These are phyloP conservation scores for Timandra comae DNA, from an alignment of 2,888 invertebrate genomes.

Conservation along the genomic window DNA sequence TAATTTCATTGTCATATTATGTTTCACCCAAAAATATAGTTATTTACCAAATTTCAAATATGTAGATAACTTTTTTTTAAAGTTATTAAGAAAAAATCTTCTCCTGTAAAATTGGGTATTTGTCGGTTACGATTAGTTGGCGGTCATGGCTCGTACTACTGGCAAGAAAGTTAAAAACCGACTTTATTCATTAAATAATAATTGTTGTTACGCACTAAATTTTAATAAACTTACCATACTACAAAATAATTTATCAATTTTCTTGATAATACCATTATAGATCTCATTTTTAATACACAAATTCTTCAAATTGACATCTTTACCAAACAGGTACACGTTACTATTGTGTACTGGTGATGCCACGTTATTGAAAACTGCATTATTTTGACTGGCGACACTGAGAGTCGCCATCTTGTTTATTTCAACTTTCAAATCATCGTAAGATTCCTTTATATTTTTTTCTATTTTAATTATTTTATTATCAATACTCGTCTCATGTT, in stretches of 20 bases:
- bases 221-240: conserved; percentile 72
- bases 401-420: conserved; percentile 40
- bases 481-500: conserved; percentile 54
- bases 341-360: conserved; percentile 51
- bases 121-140: too few species aligned
- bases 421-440: conserved; percentile 50
- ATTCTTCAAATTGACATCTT: conserved; percentile 52
- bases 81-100: too few species aligned
- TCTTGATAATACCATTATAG: conserved; percentile 60
- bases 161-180: too few species aligned
- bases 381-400: conserved; percentile 42
- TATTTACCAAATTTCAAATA: too few species aligned
- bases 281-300: conserved; percentile 54
- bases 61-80: too few species aligned
- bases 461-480: conserved; percentile 55
- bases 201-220: too few species aligned
- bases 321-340: conserved; percentile 54
- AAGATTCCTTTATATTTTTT: conserved; percentile 50
- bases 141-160: too few species aligned
- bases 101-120: too few species aligned
- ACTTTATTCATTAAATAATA: too few species aligned
- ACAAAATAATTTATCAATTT: conserved; percentile 63
- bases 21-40: too few species aligned
- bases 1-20: too few species aligned
- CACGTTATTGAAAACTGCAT: conserved; percentile 29